Evolutionary conservation across 2,888 invertebrate species (phyloP), one percentile per base, ranked within the genome.

Genomic region (Conops quadrifasciatus): DNA sequence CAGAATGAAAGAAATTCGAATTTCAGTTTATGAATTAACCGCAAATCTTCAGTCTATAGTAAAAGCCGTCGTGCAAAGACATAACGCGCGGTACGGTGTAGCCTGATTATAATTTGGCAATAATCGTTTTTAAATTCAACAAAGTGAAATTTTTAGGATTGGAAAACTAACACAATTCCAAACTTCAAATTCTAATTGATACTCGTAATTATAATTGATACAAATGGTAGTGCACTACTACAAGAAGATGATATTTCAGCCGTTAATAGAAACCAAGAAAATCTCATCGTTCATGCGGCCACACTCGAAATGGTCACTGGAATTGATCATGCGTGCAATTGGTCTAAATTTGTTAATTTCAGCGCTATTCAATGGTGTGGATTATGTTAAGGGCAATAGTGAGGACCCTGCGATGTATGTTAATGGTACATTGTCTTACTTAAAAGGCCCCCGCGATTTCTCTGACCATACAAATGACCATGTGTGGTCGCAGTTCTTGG

Each of bases 401-500:
- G 79, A 80, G 76, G 78, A 77, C 75, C 71, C 74, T 77, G 77
- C 75, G 72, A 82, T 80, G 77, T 77, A 80, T 75, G 76, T 74
- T 64, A 80, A 81, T 81, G 79, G 81, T 72, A 80, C 82, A 79
- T 71, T 71, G 30, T 7, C 47, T 62, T 1, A 36, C 5, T 7
- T 24, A 11, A 13, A 63, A 36, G 60, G 72, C 45, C 66, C 64
- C 30, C 65, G 71, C 53, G 63, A 69, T 49, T 43, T 73, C 19
- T 67, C 66, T 26, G 71, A 74, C 67, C 71, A 77, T 45, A 67
- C 73, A 43, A 53, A 71, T 11, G 74, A 72, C 13, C 72, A 82
- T 71, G 87, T 89, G 63, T 92, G 91, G 91, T 88, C 89, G 75
- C 86, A 88, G 24, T 84, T 90, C 79, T 85, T 92, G 60, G 90